These are phyloP conservation scores for Clupea harengus DNA, from an alignment of 2,113 vertebrate genomes.

Conservation along the genomic window DNA sequence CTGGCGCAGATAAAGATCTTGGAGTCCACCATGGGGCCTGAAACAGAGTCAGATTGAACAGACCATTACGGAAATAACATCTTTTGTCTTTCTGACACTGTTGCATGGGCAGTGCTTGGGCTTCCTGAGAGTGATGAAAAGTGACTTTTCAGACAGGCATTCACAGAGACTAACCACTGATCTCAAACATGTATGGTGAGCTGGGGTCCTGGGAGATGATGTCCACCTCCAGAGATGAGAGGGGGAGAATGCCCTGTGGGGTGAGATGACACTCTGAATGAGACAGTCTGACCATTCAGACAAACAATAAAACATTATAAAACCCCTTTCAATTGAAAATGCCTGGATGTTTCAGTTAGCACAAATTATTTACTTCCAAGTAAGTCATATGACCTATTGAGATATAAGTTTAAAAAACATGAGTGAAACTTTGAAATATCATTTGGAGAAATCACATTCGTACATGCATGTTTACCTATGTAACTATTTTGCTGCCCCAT, in stretches of 20 bases:
- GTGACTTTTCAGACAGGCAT: constrained; percentile 14
- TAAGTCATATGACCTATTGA: too few relatives aligned
- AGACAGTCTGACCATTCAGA: background rate
- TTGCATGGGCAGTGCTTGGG: background rate
- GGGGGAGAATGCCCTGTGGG: constrained; percentile 76
- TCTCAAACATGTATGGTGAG: constrained; percentile 69
- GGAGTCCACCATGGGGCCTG: constrained; percentile 77
- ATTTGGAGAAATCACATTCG: background rate
- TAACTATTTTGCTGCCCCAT: too few relatives aligned
- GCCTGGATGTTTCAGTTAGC: background rate
- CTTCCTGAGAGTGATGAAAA: background rate
- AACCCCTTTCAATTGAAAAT: background rate
- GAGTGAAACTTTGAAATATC: too few relatives aligned
- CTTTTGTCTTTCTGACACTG: background rate
- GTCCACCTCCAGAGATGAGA: constrained; percentile 71
- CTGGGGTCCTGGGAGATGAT: constrained; percentile 47
- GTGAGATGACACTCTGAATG: background rate
- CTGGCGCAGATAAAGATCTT: constrained; percentile 70
- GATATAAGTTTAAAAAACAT: too few relatives aligned
- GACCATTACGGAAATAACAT: background rate
- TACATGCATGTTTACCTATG: too few relatives aligned
- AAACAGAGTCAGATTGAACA: background rate
- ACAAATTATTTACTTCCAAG: background rate
- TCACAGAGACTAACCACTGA: constrained; percentile 69
- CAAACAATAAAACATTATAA: background rate